phyloP scores from a whole-genome alignment of 2,113 vertebrate species.

The Etheostoma cragini region DNA sequence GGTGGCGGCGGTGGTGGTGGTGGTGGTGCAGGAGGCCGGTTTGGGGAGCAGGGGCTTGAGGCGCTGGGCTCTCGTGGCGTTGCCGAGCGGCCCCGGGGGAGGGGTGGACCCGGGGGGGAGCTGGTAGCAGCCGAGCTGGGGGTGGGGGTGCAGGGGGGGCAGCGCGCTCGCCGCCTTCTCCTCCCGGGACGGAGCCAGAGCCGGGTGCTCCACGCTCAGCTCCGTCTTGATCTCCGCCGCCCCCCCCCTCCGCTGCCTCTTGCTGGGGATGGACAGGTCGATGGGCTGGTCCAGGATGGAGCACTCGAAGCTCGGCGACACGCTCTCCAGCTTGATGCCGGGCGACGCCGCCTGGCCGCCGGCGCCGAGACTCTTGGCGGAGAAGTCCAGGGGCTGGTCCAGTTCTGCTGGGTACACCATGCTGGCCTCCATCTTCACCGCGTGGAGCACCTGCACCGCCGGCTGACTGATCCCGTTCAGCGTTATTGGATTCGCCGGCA shows the following conservation, averaged over 20 bases:
- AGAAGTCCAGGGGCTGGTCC: slow-evolving; percentile 95
- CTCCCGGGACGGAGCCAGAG: slow-evolving; percentile 67
- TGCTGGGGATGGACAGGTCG: slow-evolving; percentile 92
- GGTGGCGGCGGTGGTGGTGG: no score
- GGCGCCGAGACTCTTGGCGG: slow-evolving; percentile 86
- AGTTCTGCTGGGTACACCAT: slow-evolving; percentile 82
- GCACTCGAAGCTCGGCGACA: slow-evolving; percentile 81
- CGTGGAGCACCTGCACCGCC: slow-evolving; percentile 41
- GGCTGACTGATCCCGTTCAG: slow-evolving; percentile 50
- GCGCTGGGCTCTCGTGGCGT: slow-evolving; percentile 84
- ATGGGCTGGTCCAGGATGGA: slow-evolving; percentile 90
- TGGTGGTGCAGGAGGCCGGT: slow-evolving; percentile 77
- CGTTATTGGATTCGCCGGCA: background rate
- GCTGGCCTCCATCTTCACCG: slow-evolving; percentile 86
- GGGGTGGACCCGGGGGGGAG: slow-evolving; percentile 84
- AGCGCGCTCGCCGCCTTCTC: slow-evolving; percentile 57
- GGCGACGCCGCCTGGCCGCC: slow-evolving; percentile 62
- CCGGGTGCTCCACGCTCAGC: slow-evolving; percentile 68
- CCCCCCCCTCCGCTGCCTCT: slow-evolving; percentile 75
- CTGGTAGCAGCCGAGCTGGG: slow-evolving; percentile 85
- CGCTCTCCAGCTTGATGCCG: slow-evolving; percentile 88
- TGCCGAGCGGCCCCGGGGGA: slow-evolving; percentile 74
- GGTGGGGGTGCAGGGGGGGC: slow-evolving; percentile 67
- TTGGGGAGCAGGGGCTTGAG: slow-evolving; percentile 97
- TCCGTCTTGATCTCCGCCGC: slow-evolving; percentile 80